Conservation (phyloP, 1,140 invertebrate genomes). For the Asobara japonica region DNA sequence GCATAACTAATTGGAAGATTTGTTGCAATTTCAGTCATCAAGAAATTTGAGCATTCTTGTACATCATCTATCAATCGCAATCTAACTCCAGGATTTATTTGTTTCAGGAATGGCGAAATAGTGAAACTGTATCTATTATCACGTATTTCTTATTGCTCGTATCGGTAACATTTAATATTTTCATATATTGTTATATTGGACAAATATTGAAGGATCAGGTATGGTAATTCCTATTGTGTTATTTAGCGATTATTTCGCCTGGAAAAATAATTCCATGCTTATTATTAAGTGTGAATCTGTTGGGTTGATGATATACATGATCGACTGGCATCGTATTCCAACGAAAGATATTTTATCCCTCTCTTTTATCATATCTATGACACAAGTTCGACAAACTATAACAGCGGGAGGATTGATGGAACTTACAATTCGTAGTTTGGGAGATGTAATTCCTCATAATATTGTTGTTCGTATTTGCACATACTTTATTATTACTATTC, state of each 20-base stretch:
- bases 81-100: too few species aligned
- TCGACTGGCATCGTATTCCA: constrained; percentile 42
- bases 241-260: background rate
- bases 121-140: constrained; percentile 19
- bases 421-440: constrained; percentile 43
- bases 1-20: too few species aligned
- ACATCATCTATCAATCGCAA: constrained; percentile 6
- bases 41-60: background rate
- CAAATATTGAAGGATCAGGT: constrained; percentile 42
- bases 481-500: too few species aligned
- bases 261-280: background rate
- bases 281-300: constrained; percentile 20
- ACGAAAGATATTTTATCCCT: constrained; percentile 29
- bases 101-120: constrained; percentile 40
- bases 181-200: constrained; percentile 49
- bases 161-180: constrained; percentile 37
- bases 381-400: constrained; percentile 38
- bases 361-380: constrained; percentile 42
- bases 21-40: background rate
- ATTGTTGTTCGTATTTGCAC: too few species aligned
- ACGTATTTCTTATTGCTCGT: constrained; percentile 25
- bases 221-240: background rate
- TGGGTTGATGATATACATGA: constrained; percentile 26
- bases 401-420: constrained; percentile 40
- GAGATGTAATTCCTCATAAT: too few species aligned